Evolutionary conservation across 2,888 invertebrate species (phyloP).

Genomic region (Caenorhabditis imperialis): DNA sequence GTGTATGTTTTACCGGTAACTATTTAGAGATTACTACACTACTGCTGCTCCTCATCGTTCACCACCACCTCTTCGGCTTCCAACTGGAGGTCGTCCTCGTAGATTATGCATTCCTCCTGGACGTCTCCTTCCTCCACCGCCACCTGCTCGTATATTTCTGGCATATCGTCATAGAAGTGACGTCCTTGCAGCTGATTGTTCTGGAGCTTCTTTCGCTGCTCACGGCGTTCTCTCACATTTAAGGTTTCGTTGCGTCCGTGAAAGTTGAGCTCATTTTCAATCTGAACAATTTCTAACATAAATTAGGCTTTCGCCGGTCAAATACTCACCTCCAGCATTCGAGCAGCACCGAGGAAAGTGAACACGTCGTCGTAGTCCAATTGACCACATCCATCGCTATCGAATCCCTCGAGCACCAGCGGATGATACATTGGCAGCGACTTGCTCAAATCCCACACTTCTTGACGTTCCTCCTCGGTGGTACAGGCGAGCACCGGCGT

Average conservation of each 20-base stretch:
- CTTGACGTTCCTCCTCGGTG: constrained; percentile 42
- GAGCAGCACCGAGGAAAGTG: constrained; percentile 11
- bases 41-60: too few species aligned
- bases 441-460: constrained; percentile 49
- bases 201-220: constrained; percentile 8
- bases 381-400: constrained; percentile 22
- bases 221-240: constrained; percentile 1
- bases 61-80: constrained; percentile 8
- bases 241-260: constrained; percentile 17
- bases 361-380: constrained; percentile 44
- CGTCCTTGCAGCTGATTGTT: not conserved
- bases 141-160: constrained; percentile 19
- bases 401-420: constrained; percentile 38
- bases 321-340: constrained; percentile 35
- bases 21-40: too few species aligned
- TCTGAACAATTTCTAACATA: constrained; percentile 27
- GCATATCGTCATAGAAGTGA: constrained; percentile 26
- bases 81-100: constrained; percentile 18
- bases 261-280: constrained; percentile 41
- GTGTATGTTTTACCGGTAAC: too few species aligned
- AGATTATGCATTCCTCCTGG: constrained; percentile 32
- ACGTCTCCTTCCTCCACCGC: constrained; percentile 25
- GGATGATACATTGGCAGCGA: constrained; percentile 45
- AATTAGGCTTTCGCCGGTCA: not conserved
- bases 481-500: constrained; percentile 43